Evolutionary conservation across 2,113 vertebrate species (phyloP), one percentile per base, ranked within the genome.

Genomic region (Pseudonaja textilis): DNA sequence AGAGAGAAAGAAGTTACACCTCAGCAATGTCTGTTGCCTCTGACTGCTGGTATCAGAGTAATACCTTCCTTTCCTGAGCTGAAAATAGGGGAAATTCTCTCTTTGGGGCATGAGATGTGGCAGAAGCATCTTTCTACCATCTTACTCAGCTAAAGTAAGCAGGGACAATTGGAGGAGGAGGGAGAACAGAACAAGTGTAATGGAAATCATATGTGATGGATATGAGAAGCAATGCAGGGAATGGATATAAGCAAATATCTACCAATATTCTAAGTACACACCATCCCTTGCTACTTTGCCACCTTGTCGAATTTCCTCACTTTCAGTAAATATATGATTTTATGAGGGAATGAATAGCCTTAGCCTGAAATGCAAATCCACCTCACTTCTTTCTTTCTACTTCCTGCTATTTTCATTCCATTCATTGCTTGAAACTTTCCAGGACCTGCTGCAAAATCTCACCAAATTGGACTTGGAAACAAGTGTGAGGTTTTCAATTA

Each of bases 181-280:
- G 16, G 14, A 50, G 42, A 26, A 45, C 25, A 74, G 5, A 85
- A 45, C 20, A 85, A 42, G 54, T n/a, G 18, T 29, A 61, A 9
- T 54, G 74, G 45, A 87, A 91, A n/a, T 42, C 34, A 81, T 22
- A 39, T 22, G 57, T 26, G 26, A 20, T 55, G 12, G 3, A 34
- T 29, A 45, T 55, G 45, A 89, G 61, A 85, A 85, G 64, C 64
- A 47, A 3, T 47, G 56, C 81, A 87, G 34, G 16, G 45, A 86
- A 93, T 54, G 81, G 56, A 93, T 52, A 54, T 81, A 90, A 90
- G 89, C 92, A 39, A 64, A 90, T 52, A n/a, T 59, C 29, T 59
- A 55, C 20, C 54, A 39, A 81, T 29, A 22, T 56, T 55, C 22
- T 86, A 56, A 26, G 25, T n/a, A 26, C 8, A 16, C 29, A 39